A percentile compares a stretch with the other conserved stretches of the same genome.
Conservation (phyloP, 2,888 invertebrate species). For the Lamproptera curius region DNA sequence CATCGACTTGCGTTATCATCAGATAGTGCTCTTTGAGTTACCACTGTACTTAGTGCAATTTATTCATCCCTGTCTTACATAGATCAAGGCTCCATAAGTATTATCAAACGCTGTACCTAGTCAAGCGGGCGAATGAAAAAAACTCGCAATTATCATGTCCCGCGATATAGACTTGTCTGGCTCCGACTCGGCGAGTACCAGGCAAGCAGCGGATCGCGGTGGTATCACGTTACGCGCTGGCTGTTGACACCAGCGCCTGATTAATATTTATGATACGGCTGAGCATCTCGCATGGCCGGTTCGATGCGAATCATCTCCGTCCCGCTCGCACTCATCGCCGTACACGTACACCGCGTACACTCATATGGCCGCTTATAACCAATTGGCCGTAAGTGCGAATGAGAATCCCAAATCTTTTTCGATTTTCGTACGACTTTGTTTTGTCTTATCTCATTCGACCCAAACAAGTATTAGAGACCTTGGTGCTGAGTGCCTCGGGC, state of each 20-base stretch:
- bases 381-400: constrained; percentile 64
- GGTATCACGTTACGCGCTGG: constrained; percentile 76
- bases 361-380: constrained; percentile 59
- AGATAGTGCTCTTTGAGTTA: no score
- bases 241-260: constrained; percentile 79
- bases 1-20: no score
- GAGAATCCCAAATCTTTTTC: constrained; percentile 70
- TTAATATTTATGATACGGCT: constrained; percentile 78
- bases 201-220: constrained; percentile 67
- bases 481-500: constrained; percentile 23
- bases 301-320: constrained; percentile 66
- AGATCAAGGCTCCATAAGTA: no score
- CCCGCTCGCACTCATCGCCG: constrained; percentile 50
- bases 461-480: constrained; percentile 37
- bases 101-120: no score
- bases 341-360: constrained; percentile 35
- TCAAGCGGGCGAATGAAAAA: no score
- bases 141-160: constrained; percentile 24
- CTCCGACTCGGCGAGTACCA: constrained; percentile 55
- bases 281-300: constrained; percentile 78
- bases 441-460: constrained; percentile 40
- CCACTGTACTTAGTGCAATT: no score
- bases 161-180: constrained; percentile 47
- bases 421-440: constrained; percentile 56
- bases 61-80: no score